These are phyloP conservation scores for Lepidonotus clava DNA, from an alignment of 2,888 invertebrate genomes.

Conservation along the genomic window DNA sequence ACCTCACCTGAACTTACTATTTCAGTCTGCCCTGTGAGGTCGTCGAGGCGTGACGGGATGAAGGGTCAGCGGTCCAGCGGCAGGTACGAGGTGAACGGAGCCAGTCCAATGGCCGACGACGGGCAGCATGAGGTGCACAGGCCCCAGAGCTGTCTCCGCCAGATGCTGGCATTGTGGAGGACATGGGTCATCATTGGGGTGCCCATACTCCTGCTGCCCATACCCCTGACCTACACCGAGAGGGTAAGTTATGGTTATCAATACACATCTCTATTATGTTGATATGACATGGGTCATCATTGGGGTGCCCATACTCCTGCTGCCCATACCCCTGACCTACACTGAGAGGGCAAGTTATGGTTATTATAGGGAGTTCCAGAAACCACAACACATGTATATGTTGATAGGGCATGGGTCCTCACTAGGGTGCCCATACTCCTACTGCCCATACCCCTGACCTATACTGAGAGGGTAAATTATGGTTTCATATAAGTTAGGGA, in stretches of 20 bases:
- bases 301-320: background rate
- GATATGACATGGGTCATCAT: background rate
- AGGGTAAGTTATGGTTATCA: background rate
- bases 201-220: background rate
- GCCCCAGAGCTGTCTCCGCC: too few relatives aligned
- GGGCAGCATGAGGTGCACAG: too few relatives aligned
- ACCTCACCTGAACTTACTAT: too few relatives aligned
- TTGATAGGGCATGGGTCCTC: too few relatives aligned
- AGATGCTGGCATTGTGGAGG: slow-evolving; percentile 39
- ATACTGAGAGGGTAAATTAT: background rate
- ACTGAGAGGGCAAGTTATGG: background rate
- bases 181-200: slow-evolving; percentile 29
- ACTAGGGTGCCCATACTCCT: too few relatives aligned
- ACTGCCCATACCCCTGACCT: background rate
- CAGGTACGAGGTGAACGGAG: too few relatives aligned
- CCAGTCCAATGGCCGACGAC: too few relatives aligned
- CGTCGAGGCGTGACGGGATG: too few relatives aligned
- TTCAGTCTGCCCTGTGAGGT: too few relatives aligned
- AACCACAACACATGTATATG: too few relatives aligned
- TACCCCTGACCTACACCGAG: background rate
- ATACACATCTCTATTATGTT: background rate
- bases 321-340: background rate
- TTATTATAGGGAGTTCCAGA: too few relatives aligned
- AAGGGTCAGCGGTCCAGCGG: too few relatives aligned
- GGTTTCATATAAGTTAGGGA: background rate